Conservation (phyloP, 2,113 vertebrate species). For the Phrynosoma blainvillii region DNA sequence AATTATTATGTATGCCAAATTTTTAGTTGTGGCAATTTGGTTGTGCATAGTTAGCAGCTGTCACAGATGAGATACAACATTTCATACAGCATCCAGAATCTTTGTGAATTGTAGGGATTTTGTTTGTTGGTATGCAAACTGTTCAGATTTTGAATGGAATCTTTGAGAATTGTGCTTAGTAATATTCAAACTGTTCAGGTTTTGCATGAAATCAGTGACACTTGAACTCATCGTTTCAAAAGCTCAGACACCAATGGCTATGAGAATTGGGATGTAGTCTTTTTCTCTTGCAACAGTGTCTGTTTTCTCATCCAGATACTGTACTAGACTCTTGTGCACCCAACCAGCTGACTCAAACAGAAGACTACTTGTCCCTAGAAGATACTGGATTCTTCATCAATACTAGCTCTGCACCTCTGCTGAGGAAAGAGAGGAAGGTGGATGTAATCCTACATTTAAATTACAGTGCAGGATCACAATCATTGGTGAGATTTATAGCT, state of each 20-base stretch:
- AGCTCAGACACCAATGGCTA: not conserved
- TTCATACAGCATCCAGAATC: no score
- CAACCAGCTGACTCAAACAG: conserved; percentile 76
- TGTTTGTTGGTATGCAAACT: not conserved
- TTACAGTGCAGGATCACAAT: conserved; percentile 78
- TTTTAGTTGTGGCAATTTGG: no score
- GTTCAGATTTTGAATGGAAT: not conserved
- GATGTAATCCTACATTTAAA: conserved; percentile 82
- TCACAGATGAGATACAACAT: no score
- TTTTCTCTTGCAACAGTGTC: not conserved
- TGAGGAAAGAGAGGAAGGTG: conserved; percentile 77
- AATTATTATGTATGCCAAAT: not conserved
- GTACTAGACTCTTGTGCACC: conserved; percentile 74
- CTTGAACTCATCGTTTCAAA: not conserved
- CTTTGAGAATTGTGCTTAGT: not conserved
- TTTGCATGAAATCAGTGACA: no score
- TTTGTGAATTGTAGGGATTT: not conserved
- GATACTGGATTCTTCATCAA: conserved; percentile 83
- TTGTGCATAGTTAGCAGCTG: not conserved
- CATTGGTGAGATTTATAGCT: conserved; percentile 65
- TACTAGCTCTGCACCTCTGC: conserved; percentile 75
- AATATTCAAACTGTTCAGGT: not conserved
- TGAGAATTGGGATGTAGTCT: not conserved
- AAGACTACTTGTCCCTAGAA: conserved; percentile 72
- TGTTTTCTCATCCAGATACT: conserved; percentile 65